These are phyloP conservation scores for Stenolophus ochropezus DNA, from an alignment of 2,888 invertebrate genomes.

Conservation along the genomic window DNA sequence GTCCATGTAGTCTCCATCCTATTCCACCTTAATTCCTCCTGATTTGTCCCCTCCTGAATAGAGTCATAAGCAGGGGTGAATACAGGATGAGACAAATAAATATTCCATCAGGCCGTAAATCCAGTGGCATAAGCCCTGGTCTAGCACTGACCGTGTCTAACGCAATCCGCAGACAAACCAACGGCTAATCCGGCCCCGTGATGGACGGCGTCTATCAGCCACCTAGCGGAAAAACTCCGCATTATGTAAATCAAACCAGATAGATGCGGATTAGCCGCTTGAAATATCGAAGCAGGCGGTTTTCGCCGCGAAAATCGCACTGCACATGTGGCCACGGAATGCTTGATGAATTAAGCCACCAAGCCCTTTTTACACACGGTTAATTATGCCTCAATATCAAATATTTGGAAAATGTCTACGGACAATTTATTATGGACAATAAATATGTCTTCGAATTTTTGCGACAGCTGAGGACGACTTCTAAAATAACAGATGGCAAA, in stretches of 20 bases:
- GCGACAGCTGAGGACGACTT: too few relatives aligned
- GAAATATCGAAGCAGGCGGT: slow-evolving; percentile 53
- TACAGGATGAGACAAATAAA: slow-evolving; percentile 16
- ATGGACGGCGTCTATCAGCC: slow-evolving; percentile 32
- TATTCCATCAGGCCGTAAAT: slow-evolving; percentile 10
- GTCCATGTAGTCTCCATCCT: background rate
- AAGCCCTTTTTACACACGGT: slow-evolving; percentile 6
- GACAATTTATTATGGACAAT: background rate
- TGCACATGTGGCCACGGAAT: slow-evolving; percentile 29
- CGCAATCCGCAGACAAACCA: slow-evolving; percentile 28
- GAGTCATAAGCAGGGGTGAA: background rate
- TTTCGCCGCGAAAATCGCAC: background rate
- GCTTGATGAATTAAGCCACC: slow-evolving; percentile 22
- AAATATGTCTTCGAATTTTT: background rate
- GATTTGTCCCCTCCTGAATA: slow-evolving; percentile 4
- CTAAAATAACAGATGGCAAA: too few relatives aligned
- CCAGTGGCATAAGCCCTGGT: slow-evolving; percentile 12
- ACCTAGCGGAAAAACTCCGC: slow-evolving; percentile 36
- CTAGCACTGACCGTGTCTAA: background rate
- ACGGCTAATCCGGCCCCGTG: slow-evolving; percentile 13
- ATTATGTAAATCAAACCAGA: slow-evolving; percentile 58
- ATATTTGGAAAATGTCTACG: background rate
- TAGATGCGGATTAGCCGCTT: slow-evolving; percentile 55
- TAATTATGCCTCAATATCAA: background rate
- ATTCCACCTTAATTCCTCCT: background rate